Percentiles rank a stretch among this genome's conserved stretches.
Evolutionary conservation across 64 coral and sea anemone species (phyloP).

Genomic region (Orbicella faveolata): DNA sequence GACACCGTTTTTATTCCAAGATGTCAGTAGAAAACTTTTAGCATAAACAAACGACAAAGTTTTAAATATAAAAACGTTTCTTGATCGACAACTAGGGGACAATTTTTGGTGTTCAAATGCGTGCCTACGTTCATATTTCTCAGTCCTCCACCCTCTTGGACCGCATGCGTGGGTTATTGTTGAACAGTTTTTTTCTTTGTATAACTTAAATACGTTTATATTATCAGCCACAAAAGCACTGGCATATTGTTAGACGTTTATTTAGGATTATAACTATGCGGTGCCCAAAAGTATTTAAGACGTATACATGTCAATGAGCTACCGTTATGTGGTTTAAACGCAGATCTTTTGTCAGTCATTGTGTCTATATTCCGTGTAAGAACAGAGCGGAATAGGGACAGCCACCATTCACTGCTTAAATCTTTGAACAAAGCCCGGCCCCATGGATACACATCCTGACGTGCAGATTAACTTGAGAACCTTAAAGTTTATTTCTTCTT

Average conservation of each 20-base stretch:
- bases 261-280: slow-evolving; percentile 34
- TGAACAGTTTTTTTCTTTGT: slow-evolving; percentile 12
- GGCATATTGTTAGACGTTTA: slow-evolving; percentile 28
- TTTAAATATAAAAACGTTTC: background rate
- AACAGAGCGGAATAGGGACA: background rate
- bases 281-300: background rate
- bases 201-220: slow-evolving; percentile 21
- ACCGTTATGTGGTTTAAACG: background rate
- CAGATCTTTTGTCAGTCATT: background rate
- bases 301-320: background rate
- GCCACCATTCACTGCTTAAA: too few relatives aligned
- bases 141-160: background rate
- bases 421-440: background rate
- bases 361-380: background rate
- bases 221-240: background rate
- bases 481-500: background rate
- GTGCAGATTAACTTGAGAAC: background rate
- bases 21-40: background rate
- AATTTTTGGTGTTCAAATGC: background rate
- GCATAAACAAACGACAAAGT: background rate
- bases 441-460: background rate
- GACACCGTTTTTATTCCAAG: background rate
- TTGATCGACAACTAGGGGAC: background rate
- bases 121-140: background rate
- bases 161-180: slow-evolving; percentile 5